Evolutionary conservation across 2,888 invertebrate species (phyloP), one percentile per base, ranked within the genome.

Genomic region (Alloscopus bannaensis): DNA sequence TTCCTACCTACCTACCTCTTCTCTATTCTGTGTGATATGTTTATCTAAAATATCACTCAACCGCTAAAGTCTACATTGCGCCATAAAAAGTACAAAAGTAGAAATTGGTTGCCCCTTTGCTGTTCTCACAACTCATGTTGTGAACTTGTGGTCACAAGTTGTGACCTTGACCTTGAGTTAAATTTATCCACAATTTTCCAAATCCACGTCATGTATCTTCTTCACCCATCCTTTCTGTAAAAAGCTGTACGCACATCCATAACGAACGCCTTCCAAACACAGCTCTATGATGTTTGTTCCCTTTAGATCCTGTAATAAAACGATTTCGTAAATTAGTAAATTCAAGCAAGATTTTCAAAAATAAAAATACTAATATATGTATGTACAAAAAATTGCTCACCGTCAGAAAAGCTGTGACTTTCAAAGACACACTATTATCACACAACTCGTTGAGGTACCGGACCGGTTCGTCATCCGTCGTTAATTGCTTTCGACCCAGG

Each of bases 201-300:
- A 13, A 3, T 52, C 6, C 18, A 52, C 20, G 13, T 52, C 11
- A 18, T 45, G 24, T 2, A 47, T n/a, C 18, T 45, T 26, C 28
- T 42, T 24, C 3, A 45, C 64, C 47, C 3, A 64, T 8, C 28
- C 28, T 11, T 45, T 18, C 13, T 64, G 24, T 3, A 26, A 11
- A 13, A 64, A 64, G 16, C 36, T 26, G 24, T n/a, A 26, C 4
- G 64, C 47, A 28, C 42, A 64, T 11, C 64, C 64, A 6, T 3
- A 6, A 3, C 0, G 26, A 8, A 28, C 1, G 2, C n/a, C n/a
- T 26, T 20, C 24, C 47, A 64, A n/a, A 29, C n/a, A 64, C 13
- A 64, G n/a, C n/a, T 64, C 64, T 47, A 42, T 47, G 2, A 47
- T 26, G 28, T 64, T 42, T 0, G 28, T 3, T 1, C 18, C 47